Conservation (phyloP, 2,888 invertebrate genomes). For the Rhingia campestris region DNA sequence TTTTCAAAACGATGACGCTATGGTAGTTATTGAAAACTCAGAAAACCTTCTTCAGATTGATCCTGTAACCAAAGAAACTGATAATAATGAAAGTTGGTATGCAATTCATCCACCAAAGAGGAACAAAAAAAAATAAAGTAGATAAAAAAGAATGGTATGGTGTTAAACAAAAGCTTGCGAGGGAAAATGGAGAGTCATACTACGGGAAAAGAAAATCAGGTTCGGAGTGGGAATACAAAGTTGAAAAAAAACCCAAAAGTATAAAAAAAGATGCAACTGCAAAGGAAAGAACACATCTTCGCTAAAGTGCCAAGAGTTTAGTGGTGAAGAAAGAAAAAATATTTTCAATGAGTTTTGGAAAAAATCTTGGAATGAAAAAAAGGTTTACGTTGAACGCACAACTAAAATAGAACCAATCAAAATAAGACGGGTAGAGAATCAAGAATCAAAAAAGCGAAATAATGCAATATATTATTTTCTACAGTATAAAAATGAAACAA, state of each 20-base stretch:
- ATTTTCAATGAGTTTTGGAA: constrained; percentile 31
- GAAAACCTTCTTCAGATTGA: constrained; percentile 26
- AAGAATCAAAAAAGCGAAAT: constrained; percentile 24
- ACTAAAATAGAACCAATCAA: constrained; percentile 33
- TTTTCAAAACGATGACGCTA: constrained; percentile 17
- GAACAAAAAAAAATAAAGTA: constrained; percentile 13
- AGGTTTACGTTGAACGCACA: constrained; percentile 25
- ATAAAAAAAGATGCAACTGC: constrained; percentile 32
- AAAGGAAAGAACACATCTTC: constrained; percentile 12
- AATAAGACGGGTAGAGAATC: constrained; percentile 23
- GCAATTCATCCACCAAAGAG: constrained; percentile 24
- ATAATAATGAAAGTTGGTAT: constrained; percentile 9
- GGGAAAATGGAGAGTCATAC: constrained; percentile 31
- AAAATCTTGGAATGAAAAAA: constrained; percentile 30
- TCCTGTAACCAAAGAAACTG: constrained; percentile 21
- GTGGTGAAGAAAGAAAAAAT: constrained; percentile 24
- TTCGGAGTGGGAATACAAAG: constrained; percentile 24
- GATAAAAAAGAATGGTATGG: constrained; percentile 26
- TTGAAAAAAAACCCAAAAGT: constrained; percentile 15
- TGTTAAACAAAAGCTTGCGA: constrained; percentile 33
- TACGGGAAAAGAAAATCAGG: constrained; percentile 31
- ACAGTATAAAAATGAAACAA: constrained; percentile 25
- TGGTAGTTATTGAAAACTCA: constrained; percentile 24
- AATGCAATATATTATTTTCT: constrained; percentile 21
- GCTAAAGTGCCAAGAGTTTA: constrained; percentile 37